These are phyloP conservation scores for Thecophora atra DNA, from an alignment of 2,888 invertebrate species.

Conservation along the genomic window DNA sequence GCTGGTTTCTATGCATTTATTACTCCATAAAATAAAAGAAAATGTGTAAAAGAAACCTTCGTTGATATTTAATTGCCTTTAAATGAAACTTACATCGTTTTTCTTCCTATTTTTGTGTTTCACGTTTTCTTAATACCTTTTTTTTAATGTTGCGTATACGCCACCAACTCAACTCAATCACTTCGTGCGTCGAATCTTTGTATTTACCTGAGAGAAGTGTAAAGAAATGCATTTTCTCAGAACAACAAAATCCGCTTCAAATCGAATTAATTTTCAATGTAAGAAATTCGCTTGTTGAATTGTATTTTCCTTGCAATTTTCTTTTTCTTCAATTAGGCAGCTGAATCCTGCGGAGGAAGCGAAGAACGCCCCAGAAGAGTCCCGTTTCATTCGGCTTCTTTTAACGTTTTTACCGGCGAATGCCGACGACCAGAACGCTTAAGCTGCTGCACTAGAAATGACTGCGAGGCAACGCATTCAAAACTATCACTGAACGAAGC, in stretches of 20 bases:
- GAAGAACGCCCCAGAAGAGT: not conserved
- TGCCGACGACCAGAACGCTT: slow-evolving; percentile 28
- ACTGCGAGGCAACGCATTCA: slow-evolving; percentile 60
- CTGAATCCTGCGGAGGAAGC: slow-evolving; percentile 7
- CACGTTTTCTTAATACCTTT: not conserved
- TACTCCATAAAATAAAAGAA: too few species aligned
- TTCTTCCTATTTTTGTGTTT: too few species aligned
- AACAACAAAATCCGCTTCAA: too few species aligned
- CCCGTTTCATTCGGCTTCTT: not conserved
- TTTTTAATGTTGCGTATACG: slow-evolving; percentile 12
- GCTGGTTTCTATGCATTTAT: too few species aligned
- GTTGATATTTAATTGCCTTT: too few species aligned
- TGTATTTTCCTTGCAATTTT: not conserved
- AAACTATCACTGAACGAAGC: slow-evolving; percentile 61
- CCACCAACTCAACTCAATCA: not conserved
- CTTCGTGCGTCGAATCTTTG: not conserved
- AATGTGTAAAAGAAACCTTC: too few species aligned
- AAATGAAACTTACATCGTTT: too few species aligned
- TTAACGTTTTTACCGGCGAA: slow-evolving; percentile 1
- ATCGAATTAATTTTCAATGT: too few species aligned
- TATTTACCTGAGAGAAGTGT: slow-evolving; percentile 33
- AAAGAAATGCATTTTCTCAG: slow-evolving; percentile 24
- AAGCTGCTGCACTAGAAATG: slow-evolving; percentile 5
- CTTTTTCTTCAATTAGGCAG: not conserved
- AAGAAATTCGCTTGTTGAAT: not conserved